A percentile compares a stretch with the other conserved stretches of the same genome.
Evolutionary conservation across 2,888 invertebrate genomes (phyloP).

Genomic region (Drosophila fulvimacula): DNA sequence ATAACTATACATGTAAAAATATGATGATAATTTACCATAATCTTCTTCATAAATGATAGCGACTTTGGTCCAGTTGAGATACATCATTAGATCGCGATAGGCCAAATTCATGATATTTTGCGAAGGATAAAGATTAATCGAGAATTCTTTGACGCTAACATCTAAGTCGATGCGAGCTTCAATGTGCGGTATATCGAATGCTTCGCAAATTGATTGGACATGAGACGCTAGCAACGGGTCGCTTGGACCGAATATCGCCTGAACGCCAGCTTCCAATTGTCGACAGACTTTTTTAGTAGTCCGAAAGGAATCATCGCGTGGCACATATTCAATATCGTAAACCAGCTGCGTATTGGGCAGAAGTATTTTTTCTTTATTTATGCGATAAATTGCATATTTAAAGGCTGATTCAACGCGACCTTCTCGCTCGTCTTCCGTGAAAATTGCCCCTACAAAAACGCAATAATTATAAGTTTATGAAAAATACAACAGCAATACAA

Average conservation of each 20-base stretch:
- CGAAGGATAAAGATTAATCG: slow-evolving; percentile 95
- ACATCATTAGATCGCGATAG: slow-evolving; percentile 93
- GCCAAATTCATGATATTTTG: slow-evolving; percentile 92
- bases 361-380: slow-evolving; percentile 94
- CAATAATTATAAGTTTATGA: background rate
- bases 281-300: slow-evolving; percentile 91
- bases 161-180: slow-evolving; percentile 90
- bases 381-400: slow-evolving; percentile 96
- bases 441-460: slow-evolving; percentile 91
- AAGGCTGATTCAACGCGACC: slow-evolving; percentile 95
- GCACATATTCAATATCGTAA: slow-evolving; percentile 96
- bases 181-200: slow-evolving; percentile 95
- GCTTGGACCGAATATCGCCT: slow-evolving; percentile 89
- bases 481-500: too few relatives aligned
- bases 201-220: slow-evolving; percentile 94
- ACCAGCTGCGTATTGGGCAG: slow-evolving; percentile 94
- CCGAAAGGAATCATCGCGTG: slow-evolving; percentile 95
- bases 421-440: slow-evolving; percentile 95
- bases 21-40: slow-evolving; percentile 87
- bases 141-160: slow-evolving; percentile 87
- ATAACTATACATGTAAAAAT: background rate
- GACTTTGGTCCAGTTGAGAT: slow-evolving; percentile 96
- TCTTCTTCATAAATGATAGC: slow-evolving; percentile 97
- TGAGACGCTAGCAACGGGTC: slow-evolving; percentile 93
- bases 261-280: slow-evolving; percentile 92